These are phyloP conservation scores for Merops nubicus DNA, from an alignment of 2,113 vertebrate species.

Conservation along the genomic window DNA sequence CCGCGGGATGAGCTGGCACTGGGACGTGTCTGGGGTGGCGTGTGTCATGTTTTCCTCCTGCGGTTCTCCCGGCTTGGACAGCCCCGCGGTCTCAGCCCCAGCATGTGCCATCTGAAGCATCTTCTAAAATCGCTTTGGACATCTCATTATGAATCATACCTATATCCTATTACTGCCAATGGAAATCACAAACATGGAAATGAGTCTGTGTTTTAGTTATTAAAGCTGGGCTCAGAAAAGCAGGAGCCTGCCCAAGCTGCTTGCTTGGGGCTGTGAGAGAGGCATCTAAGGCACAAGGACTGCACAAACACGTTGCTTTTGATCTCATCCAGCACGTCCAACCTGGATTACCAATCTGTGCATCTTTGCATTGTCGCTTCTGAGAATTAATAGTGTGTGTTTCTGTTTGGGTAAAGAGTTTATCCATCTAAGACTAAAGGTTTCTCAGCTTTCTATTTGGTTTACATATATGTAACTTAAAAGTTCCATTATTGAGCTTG, in stretches of 20 bases:
- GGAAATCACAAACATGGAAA: neutral
- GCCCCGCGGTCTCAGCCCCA: accelerated
- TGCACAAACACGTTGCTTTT: neutral
- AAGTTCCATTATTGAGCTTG: conserved; percentile 54
- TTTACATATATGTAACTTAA: conserved; percentile 39
- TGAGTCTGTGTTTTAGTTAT: neutral
- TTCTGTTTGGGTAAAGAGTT: conserved; percentile 58
- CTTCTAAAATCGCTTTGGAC: conserved; percentile 7
- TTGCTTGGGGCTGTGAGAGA: conserved; percentile 32
- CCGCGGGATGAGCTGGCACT: neutral
- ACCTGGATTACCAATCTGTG: conserved; percentile 5
- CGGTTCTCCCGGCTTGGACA: neutral
- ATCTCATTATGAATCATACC: conserved; percentile 18
- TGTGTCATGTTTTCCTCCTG: neutral
- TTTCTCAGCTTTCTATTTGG: conserved; percentile 59
- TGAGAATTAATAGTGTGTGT: conserved; percentile 51
- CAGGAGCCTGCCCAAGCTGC: conserved; percentile 47
- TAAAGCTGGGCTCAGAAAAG: conserved; percentile 48
- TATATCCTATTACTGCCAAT: neutral
- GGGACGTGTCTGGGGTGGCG: neutral
- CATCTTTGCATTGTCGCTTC: conserved; percentile 14
- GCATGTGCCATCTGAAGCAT: conserved; percentile 9
- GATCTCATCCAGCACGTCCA: neutral
- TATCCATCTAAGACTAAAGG: conserved; percentile 24
- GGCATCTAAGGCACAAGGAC: neutral